These are phyloP conservation scores for Macquaria australasica DNA, from an alignment of 2,113 vertebrate genomes.

Conservation along the genomic window DNA sequence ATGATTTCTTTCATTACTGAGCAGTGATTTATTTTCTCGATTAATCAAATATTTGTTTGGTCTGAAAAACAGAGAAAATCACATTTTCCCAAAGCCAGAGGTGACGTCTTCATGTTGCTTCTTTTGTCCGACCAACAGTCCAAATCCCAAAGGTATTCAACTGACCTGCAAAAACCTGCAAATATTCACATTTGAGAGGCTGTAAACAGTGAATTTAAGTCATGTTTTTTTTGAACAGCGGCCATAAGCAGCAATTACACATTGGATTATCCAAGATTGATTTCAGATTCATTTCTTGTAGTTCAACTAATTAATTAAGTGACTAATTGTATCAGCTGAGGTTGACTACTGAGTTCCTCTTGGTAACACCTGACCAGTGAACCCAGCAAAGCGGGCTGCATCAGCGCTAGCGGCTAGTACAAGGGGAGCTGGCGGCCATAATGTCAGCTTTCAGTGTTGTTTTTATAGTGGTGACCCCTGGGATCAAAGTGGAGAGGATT, in stretches of 20 bases:
- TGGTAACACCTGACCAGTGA: constrained; percentile 53
- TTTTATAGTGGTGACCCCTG: constrained; percentile 54
- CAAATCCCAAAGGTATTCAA: no score
- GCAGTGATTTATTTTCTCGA: no score
- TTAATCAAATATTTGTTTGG: no score
- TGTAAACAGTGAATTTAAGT: not conserved
- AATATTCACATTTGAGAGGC: no score
- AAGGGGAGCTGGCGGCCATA: constrained; percentile 29
- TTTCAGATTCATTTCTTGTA: no score
- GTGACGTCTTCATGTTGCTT: no score
- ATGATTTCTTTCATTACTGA: no score
- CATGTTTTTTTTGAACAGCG: not conserved
- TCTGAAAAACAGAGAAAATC: no score
- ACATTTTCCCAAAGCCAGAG: no score
- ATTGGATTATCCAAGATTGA: not conserved
- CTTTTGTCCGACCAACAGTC: no score
- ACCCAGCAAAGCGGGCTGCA: not conserved
- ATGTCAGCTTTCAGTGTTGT: constrained; percentile 55
- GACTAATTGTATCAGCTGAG: not conserved
- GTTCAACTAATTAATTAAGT: not conserved
- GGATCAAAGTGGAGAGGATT: constrained; percentile 73
- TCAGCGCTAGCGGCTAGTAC: not conserved
- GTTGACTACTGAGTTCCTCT: not conserved
- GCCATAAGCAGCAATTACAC: not conserved
- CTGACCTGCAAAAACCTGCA: no score